A percentile compares a stretch with the other conserved stretches of the same genome.
phyloP scores from a whole-genome alignment of 2,113 vertebrate genomes.

The Cinclus mexicanus region DNA sequence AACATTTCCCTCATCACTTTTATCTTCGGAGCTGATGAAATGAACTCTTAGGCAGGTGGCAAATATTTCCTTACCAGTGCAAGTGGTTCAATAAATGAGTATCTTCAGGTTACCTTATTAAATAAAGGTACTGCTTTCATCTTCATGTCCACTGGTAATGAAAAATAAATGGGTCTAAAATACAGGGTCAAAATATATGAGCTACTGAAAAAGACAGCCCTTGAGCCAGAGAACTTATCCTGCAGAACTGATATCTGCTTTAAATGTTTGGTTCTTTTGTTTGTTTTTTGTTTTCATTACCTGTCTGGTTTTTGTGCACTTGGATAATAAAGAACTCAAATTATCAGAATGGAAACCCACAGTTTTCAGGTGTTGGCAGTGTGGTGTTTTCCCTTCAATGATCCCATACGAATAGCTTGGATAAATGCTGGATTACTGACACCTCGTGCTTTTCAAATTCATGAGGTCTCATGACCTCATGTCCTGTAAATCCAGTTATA shows the following conservation, averaged over 20 bases:
- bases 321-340: background rate
- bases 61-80: slow-evolving; percentile 23
- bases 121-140: slow-evolving; percentile 17
- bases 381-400: background rate
- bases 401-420: background rate
- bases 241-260: background rate
- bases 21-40: background rate
- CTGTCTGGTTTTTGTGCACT: background rate
- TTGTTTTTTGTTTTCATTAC: background rate
- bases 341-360: background rate
- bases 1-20: background rate
- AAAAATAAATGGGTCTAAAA: background rate
- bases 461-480: background rate
- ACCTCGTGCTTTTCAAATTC: background rate
- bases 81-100: slow-evolving; percentile 32
- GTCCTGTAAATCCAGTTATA: background rate
- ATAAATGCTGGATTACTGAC: background rate
- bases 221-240: background rate
- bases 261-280: background rate
- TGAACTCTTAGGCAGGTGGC: slow-evolving; percentile 10
- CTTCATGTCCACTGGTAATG: background rate
- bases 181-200: background rate
- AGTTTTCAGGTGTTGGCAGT: background rate
- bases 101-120: slow-evolving; percentile 20
- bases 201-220: background rate